Percentiles rank a stretch among this genome's conserved stretches.
Conservation (phyloP, 2,888 invertebrate genomes). For the Oligia latruncula region DNA sequence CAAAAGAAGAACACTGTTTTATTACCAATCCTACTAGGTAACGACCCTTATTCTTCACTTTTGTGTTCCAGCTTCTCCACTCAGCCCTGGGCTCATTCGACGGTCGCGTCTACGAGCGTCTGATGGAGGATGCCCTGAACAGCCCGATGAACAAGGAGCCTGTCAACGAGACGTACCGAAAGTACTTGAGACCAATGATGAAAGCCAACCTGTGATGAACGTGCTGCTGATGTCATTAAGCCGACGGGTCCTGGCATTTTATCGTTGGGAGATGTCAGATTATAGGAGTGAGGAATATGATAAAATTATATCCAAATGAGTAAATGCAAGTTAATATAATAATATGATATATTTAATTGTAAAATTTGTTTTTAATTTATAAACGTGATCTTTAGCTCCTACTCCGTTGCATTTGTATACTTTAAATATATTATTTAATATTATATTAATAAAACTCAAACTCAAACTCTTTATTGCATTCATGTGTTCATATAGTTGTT, state of each 20-base stretch:
- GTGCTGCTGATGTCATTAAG: neutral
- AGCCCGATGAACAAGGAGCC: slow-evolving; percentile 94
- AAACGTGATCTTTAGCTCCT: neutral
- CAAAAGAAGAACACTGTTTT: neutral
- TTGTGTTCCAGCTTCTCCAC: slow-evolving; percentile 84
- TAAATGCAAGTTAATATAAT: neutral
- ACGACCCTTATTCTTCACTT: neutral
- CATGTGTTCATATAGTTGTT: too few species aligned
- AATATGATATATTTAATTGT: neutral
- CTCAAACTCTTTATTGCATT: too few species aligned
- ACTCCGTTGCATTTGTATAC: neutral
- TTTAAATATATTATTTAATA: neutral
- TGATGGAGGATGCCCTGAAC: slow-evolving; percentile 94
- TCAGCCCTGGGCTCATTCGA: slow-evolving; percentile 95
- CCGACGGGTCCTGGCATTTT: neutral
- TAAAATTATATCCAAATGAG: neutral
- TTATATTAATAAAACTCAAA: neutral
- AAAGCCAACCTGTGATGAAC: slow-evolving; percentile 91
- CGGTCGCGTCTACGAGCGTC: slow-evolving; percentile 94
- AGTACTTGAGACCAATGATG: slow-evolving; percentile 93
- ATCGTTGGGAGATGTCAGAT: neutral
- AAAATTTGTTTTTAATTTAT: neutral
- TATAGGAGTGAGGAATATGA: neutral
- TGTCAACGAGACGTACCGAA: slow-evolving; percentile 93
- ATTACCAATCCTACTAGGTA: too few species aligned